These are phyloP conservation scores for Dipodomys ordii DNA, from an alignment of 2,113 vertebrate genomes.

Conservation along the genomic window DNA sequence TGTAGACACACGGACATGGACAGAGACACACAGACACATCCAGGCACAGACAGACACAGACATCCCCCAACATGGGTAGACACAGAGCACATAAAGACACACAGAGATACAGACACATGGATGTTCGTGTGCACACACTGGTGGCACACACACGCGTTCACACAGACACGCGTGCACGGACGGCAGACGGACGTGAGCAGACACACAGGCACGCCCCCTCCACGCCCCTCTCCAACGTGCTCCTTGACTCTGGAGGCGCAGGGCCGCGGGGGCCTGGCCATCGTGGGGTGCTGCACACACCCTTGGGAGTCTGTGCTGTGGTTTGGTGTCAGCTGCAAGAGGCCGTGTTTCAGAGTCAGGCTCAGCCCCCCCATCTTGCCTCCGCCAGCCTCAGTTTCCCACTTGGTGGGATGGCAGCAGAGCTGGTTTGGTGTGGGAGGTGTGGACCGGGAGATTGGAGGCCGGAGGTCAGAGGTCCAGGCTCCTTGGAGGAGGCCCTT, in stretches of 20 bases:
- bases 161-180: not conserved
- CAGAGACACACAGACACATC: too few species aligned
- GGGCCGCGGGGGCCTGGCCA: not conserved
- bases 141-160: too few species aligned
- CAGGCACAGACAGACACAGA: not conserved
- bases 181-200: too few species aligned
- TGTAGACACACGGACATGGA: too few species aligned
- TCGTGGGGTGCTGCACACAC: accelerated
- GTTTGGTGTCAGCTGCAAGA: accelerated
- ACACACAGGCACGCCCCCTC: too few species aligned
- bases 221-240: too few species aligned
- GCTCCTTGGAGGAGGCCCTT: not conserved
- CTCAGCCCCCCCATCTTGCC: not conserved
- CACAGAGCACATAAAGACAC: not conserved
- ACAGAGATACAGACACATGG: not conserved
- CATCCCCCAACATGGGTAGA: not conserved
- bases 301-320: too few species aligned
- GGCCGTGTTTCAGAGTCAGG: accelerated
- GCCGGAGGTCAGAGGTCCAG: not conserved
- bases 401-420: accelerated
- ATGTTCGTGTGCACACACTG: too few species aligned
- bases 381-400: not conserved
- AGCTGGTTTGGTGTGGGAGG: not conserved
- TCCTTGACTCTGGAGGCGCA: too few species aligned
- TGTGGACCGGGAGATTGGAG: too few species aligned